A percentile compares a stretch with the other conserved stretches of the same genome.
Conservation (phyloP, 1,140 invertebrate genomes). For the Zelostemma sp. region DNA sequence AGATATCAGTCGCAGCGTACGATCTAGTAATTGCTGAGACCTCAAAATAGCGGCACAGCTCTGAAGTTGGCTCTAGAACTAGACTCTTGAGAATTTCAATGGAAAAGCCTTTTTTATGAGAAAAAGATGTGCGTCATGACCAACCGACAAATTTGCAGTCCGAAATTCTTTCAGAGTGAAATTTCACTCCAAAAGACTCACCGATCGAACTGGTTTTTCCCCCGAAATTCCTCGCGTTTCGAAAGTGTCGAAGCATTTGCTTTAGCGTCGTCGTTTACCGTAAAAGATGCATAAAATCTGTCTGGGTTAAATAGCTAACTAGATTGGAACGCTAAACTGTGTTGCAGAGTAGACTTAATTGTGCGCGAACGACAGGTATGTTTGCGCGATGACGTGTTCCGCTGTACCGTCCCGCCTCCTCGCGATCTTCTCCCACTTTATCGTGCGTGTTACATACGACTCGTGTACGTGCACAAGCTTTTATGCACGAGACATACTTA, state of each 20-base stretch:
- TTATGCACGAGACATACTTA: conserved; percentile 48
- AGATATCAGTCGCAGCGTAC: conserved; percentile 13
- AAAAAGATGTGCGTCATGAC: no score
- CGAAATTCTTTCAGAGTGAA: no score
- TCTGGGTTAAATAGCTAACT: conserved; percentile 37
- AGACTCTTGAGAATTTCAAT: no score
- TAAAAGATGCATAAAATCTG: conserved; percentile 28
- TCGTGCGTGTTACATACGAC: conserved; percentile 15
- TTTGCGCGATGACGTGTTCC: conserved; percentile 33
- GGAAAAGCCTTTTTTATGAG: no score
- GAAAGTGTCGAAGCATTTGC: no score
- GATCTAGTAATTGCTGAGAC: no score
- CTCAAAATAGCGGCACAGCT: no score
- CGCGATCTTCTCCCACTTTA: conserved; percentile 9
- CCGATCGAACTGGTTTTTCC: no score
- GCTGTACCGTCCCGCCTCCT: conserved; percentile 14
- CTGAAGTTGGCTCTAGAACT: no score
- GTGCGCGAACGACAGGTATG: conserved; percentile 20
- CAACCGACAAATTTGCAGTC: no score
- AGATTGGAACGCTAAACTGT: conserved; percentile 41
- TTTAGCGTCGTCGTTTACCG: conserved; percentile 22
- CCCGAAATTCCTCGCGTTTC: no score
- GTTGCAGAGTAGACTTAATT: conserved; percentile 40
- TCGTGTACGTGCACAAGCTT: conserved; percentile 29
- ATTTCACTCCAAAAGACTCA: no score